These are phyloP conservation scores for Acleris cristana DNA, from an alignment of 2,888 invertebrate genomes.

Conservation along the genomic window DNA sequence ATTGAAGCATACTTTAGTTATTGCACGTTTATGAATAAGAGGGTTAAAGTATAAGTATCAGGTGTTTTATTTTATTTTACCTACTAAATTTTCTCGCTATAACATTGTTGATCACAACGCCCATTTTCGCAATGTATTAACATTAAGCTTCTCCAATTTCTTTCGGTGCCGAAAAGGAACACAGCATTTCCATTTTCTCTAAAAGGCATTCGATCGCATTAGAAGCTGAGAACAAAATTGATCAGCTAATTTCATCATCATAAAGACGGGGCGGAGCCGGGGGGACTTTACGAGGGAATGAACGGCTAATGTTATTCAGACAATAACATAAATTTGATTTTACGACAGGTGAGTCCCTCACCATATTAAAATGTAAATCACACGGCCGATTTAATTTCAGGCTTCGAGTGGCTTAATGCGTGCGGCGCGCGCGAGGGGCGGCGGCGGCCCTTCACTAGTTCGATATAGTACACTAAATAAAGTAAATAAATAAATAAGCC, in stretches of 20 bases:
- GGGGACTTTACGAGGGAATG: constrained; percentile 50
- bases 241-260: constrained; percentile 62
- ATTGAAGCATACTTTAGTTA: no score
- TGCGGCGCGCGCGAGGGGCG: constrained; percentile 42
- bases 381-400: constrained; percentile 81
- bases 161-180: constrained; percentile 17
- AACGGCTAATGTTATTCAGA: constrained; percentile 62
- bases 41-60: background rate
- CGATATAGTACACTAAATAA: no score
- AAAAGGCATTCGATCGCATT: constrained; percentile 38
- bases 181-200: constrained; percentile 35
- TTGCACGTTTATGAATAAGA: no score
- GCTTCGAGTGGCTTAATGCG: constrained; percentile 71
- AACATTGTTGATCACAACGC: constrained; percentile 5
- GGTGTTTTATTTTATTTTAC: no score
- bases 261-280: constrained; percentile 50
- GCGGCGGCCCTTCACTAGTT: constrained; percentile 4
- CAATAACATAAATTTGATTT: constrained; percentile 77
- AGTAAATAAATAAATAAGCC: no score
- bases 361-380: constrained; percentile 83
- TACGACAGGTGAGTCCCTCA: constrained; percentile 77
- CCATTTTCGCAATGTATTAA: constrained; percentile 14
- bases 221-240: constrained; percentile 40
- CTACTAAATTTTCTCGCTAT: no score
- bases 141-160: constrained; percentile 19